Conservation (phyloP, 1,140 invertebrate genomes). For the Diabrotica virgifera region DNA sequence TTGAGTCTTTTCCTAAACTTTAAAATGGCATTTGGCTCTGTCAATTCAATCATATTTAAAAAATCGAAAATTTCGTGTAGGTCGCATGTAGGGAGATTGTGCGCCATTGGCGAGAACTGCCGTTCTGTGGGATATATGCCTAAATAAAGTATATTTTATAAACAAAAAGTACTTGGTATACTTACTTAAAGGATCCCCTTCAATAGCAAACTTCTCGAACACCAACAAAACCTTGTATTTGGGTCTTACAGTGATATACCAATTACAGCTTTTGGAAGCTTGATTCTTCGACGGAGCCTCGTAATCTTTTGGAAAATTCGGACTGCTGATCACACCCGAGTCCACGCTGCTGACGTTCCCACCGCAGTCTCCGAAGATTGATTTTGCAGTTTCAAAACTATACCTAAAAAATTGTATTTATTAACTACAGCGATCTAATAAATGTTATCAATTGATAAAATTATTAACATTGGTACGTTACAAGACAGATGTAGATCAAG, state of each 20-base stretch:
- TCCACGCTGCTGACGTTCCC: slow-evolving; percentile 81
- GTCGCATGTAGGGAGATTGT: too few species aligned
- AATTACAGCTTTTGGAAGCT: slow-evolving; percentile 85
- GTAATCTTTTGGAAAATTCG: slow-evolving; percentile 84
- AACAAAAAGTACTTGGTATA: slow-evolving; percentile 4
- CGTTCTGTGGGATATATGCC: too few species aligned
- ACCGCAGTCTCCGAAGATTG: slow-evolving; percentile 88
- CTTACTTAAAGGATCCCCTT: slow-evolving; percentile 81
- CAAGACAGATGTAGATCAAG: too few species aligned
- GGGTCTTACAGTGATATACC: slow-evolving; percentile 82
- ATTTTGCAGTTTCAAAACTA: slow-evolving; percentile 81
- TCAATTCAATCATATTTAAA: too few species aligned
- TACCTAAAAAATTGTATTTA: slow-evolving; percentile 51
- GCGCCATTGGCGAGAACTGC: too few species aligned
- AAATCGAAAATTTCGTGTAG: too few species aligned
- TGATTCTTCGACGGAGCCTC: slow-evolving; percentile 69
- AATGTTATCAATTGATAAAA: too few species aligned
- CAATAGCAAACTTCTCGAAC: slow-evolving; percentile 83
- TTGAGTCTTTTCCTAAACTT: too few species aligned
- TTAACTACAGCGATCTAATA: too few species aligned
- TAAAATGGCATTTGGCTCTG: too few species aligned
- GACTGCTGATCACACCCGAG: slow-evolving; percentile 78
- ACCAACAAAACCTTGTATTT: slow-evolving; percentile 80
- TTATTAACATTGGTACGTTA: too few species aligned
- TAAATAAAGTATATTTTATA: too few species aligned